phyloP scores from a whole-genome alignment of 1,140 invertebrate species.

The Thereuonema tuberculata region DNA sequence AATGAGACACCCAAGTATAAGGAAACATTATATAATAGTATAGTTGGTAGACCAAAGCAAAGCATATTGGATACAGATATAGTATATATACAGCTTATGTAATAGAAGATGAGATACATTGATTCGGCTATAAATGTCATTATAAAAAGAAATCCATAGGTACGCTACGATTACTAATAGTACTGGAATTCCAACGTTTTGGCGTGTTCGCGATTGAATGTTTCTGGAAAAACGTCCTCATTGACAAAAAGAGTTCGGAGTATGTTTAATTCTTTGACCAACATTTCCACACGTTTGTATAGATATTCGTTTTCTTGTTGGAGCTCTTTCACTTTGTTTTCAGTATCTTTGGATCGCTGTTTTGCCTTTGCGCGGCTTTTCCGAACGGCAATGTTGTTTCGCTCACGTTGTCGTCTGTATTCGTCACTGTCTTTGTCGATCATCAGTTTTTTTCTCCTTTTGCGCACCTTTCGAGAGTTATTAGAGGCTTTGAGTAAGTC shows the following conservation, averaged over 20 bases:
- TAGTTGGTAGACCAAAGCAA: too few relatives aligned
- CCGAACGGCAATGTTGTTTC: constrained; percentile 93
- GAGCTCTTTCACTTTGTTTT: constrained; percentile 82
- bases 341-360: constrained; percentile 78
- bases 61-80: too few relatives aligned
- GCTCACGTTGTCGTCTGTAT: constrained; percentile 73
- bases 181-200: not conserved
- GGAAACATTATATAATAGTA: too few relatives aligned
- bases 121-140: not conserved
- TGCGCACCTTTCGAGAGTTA: not conserved
- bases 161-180: not conserved
- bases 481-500: constrained; percentile 16
- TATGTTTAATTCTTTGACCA: constrained; percentile 82
- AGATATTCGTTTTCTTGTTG: constrained; percentile 84
- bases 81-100: not conserved
- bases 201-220: constrained; percentile 27
- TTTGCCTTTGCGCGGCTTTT: constrained; percentile 95
- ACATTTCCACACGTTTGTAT: constrained; percentile 77
- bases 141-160: not conserved
- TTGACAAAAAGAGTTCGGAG: constrained; percentile 58
- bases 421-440: constrained; percentile 86
- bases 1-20: too few relatives aligned
- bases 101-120: not conserved
- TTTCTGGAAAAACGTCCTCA: constrained; percentile 52
- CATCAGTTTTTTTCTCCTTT: constrained; percentile 48